Evolutionary conservation across 2,113 vertebrate genomes (phyloP).

Genomic region (Sebastes fasciatus): DNA sequence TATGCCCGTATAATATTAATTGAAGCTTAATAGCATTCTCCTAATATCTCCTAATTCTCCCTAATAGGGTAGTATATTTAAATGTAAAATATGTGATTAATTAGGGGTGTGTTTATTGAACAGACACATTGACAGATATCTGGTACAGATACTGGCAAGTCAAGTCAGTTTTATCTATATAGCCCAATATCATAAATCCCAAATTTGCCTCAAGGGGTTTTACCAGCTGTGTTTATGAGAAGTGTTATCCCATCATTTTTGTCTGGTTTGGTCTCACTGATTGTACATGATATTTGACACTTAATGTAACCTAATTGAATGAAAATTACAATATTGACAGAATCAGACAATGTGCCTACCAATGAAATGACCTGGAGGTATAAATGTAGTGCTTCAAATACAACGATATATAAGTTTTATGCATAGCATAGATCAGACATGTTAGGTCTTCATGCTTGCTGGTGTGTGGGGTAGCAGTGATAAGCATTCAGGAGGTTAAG

Average conservation of each 20-base stretch:
- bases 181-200: not conserved
- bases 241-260: not conserved
- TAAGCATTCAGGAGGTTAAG: not conserved
- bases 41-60: not conserved
- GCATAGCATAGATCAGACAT: not conserved
- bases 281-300: not conserved
- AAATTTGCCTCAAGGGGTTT: not conserved
- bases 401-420: not conserved
- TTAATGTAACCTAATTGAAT: not conserved
- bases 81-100: not conserved
- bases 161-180: not conserved
- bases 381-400: not conserved
- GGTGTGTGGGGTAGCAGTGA: not conserved
- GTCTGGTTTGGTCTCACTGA: not conserved
- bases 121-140: not conserved
- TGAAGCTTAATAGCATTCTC: not conserved
- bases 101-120: not conserved
- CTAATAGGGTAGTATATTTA: not conserved
- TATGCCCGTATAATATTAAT: not conserved
- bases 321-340: not conserved
- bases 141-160: not conserved
- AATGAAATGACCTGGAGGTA: too few relatives aligned
- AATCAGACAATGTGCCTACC: not conserved
- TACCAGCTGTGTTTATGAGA: not conserved
- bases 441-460: conserved; percentile 1